These are phyloP conservation scores for Parotia lawesii DNA, from an alignment of 2,113 vertebrate species.

Conservation along the genomic window DNA sequence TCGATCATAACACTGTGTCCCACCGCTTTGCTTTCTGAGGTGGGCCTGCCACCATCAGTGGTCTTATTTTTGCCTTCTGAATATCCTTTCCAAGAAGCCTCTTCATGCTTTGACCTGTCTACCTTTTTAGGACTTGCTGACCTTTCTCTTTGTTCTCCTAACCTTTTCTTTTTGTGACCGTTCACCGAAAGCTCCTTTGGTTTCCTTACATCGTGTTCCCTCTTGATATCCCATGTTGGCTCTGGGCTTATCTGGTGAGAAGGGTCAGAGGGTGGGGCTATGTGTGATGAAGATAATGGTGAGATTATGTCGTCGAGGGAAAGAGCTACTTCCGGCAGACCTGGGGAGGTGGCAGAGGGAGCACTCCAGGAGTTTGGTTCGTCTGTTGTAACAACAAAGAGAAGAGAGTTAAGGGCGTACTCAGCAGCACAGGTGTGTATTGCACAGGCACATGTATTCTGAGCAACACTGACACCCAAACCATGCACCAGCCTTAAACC, in stretches of 20 bases:
- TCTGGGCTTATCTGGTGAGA: conserved; percentile 86
- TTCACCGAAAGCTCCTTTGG: conserved; percentile 82
- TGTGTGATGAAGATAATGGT: conserved; percentile 91
- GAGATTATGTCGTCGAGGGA: conserved; percentile 83
- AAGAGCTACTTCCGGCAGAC: conserved; percentile 94
- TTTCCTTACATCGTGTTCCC: conserved; percentile 78
- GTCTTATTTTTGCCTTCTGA: conserved; percentile 73
- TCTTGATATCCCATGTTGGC: conserved; percentile 79
- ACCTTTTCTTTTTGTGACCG: conserved; percentile 82
- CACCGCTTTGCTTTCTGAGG: conserved; percentile 73
- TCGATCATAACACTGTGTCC: conserved; percentile 70
- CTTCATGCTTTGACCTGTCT: conserved; percentile 78
- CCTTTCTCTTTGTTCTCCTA: conserved; percentile 81
- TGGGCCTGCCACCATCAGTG: conserved; percentile 82
- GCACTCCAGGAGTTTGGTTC: conserved; percentile 89
- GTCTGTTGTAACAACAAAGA: conserved; percentile 78
- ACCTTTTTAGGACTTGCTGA: conserved; percentile 82
- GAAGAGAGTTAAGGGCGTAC: neutral
- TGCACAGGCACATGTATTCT: neutral
- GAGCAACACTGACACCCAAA: neutral
- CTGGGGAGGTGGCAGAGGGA: conserved; percentile 92
- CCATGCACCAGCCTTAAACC: neutral
- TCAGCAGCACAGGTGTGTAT: neutral
- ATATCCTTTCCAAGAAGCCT: conserved; percentile 74
- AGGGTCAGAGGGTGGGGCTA: conserved; percentile 86